These are phyloP conservation scores for Mamestra configurata DNA, from an alignment of 1,140 invertebrate species.

Conservation along the genomic window DNA sequence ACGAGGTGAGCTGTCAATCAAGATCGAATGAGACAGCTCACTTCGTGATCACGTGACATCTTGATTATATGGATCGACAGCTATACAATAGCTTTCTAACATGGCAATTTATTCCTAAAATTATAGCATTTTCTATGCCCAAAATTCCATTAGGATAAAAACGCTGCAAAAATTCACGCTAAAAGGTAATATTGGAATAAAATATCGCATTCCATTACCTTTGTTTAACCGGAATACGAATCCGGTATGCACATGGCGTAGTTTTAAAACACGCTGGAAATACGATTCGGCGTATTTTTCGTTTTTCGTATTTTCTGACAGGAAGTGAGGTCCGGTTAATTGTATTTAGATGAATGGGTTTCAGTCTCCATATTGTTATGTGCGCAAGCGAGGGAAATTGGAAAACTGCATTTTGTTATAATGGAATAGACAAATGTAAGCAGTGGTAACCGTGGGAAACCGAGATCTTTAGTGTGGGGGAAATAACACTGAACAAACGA, in stretches of 20 bases:
- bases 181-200: conserved; percentile 9
- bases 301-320: conserved; percentile 19
- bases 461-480: too few relatives aligned
- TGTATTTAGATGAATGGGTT: conserved; percentile 26
- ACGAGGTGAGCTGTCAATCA: too few relatives aligned
- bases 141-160: background rate
- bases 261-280: conserved; percentile 21
- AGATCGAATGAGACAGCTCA: too few relatives aligned
- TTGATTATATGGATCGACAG: too few relatives aligned
- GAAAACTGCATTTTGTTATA: background rate
- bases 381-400: background rate
- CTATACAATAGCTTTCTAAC: background rate
- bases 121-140: background rate
- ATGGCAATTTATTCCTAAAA: too few relatives aligned
- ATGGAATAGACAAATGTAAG: background rate
- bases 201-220: conserved; percentile 2
- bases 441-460: too few relatives aligned
- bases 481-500: too few relatives aligned
- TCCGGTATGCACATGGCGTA: conserved; percentile 15
- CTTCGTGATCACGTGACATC: too few relatives aligned
- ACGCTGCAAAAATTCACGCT: background rate
- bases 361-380: background rate
- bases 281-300: background rate
- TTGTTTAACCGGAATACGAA: conserved; percentile 10
- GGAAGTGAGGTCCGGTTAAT: conserved; percentile 6